Evolutionary conservation across 2,797 vertebrate genomes (phyloP).

Genomic region (Podarcis siculus): DNA sequence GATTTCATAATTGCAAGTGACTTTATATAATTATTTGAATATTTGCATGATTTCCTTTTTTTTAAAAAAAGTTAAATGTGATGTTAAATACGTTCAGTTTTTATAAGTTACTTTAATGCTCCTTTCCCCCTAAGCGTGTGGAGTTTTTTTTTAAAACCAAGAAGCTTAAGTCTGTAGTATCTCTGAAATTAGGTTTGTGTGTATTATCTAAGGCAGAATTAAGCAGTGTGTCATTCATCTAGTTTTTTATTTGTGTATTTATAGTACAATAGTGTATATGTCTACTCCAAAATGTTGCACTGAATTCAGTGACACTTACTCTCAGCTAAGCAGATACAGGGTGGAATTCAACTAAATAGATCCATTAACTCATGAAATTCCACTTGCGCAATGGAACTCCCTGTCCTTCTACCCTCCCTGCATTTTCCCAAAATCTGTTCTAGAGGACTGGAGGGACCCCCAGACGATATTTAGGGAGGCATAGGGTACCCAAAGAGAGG

Average conservation of each 20-base stretch:
- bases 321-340: too few relatives aligned
- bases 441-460: too few relatives aligned
- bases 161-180: background rate
- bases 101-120: background rate
- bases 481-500: too few relatives aligned
- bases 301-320: too few relatives aligned
- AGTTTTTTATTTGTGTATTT: background rate
- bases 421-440: too few relatives aligned
- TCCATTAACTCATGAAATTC: too few relatives aligned
- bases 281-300: background rate
- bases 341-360: too few relatives aligned
- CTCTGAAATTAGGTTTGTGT: background rate
- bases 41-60: background rate
- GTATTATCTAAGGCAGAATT: background rate
- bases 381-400: too few relatives aligned
- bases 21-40: background rate
- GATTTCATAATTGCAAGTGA: background rate
- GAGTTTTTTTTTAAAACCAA: background rate
- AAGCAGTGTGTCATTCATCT: background rate
- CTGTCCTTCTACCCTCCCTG: too few relatives aligned
- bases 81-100: background rate
- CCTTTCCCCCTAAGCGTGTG: background rate
- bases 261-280: too few relatives aligned
- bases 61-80: background rate
- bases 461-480: too few relatives aligned